Evolutionary conservation across 1,140 invertebrate genomes (phyloP).

Genomic region (Zaprionus taronus): DNA sequence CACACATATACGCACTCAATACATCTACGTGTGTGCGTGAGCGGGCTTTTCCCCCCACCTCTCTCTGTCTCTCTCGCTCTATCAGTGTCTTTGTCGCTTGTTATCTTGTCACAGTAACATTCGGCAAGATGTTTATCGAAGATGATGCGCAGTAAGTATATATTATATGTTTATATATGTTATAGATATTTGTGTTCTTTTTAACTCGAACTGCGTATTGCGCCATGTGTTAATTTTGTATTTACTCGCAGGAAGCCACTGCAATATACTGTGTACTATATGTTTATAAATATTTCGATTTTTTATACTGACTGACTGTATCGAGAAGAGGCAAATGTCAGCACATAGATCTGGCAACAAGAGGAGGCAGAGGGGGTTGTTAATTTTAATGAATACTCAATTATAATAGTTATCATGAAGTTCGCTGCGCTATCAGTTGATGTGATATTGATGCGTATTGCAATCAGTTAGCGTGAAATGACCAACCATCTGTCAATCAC

Average conservation of each 20-base stretch:
- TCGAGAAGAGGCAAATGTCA: background rate
- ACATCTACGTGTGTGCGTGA: slow-evolving; percentile 12
- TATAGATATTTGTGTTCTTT: slow-evolving; percentile 8
- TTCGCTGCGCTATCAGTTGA: slow-evolving; percentile 10
- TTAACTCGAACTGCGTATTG: slow-evolving; percentile 7
- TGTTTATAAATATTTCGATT: background rate
- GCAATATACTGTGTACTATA: background rate
- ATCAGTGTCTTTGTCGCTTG: slow-evolving; percentile 6
- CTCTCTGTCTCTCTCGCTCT: slow-evolving; percentile 13
- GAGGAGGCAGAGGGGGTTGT: background rate
- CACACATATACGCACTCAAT: background rate
- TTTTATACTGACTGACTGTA: background rate
- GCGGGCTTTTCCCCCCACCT: background rate
- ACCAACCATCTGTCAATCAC: slow-evolving; percentile 19
- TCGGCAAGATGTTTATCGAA: slow-evolving; percentile 84
- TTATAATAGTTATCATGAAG: background rate
- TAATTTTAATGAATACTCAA: background rate
- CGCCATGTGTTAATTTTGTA: slow-evolving; percentile 20
- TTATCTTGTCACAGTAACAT: slow-evolving; percentile 23
- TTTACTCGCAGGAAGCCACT: background rate
- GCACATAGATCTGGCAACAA: background rate
- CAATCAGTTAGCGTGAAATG: slow-evolving; percentile 28
- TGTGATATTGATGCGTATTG: slow-evolving; percentile 23
- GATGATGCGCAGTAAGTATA: slow-evolving; percentile 84
- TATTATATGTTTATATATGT: slow-evolving; percentile 8